A percentile compares a stretch with the other conserved stretches of the same genome.
Conservation (phyloP, 2,888 invertebrate species). For the Sisyra nigra region DNA sequence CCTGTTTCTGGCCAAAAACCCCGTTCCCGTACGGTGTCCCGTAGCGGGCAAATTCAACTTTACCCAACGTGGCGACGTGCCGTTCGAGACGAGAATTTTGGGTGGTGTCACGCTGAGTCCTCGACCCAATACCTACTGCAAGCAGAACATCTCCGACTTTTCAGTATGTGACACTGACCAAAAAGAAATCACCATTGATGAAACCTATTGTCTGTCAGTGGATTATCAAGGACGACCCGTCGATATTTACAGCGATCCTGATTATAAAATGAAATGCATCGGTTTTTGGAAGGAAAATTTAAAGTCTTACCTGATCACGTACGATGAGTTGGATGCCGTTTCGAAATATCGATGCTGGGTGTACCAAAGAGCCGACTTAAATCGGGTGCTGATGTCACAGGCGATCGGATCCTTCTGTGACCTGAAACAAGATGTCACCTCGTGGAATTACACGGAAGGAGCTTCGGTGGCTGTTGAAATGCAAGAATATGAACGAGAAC, state of each 20-base stretch:
- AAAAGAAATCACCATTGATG: conserved; percentile 86
- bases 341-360: conserved; percentile 97
- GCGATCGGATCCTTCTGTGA: conserved; percentile 87
- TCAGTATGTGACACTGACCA: conserved; percentile 92
- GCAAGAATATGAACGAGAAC: conserved; percentile 81
- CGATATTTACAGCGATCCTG: conserved; percentile 92
- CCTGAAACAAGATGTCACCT: conserved; percentile 75
- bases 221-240: conserved; percentile 89
- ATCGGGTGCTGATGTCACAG: conserved; percentile 66
- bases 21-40: conserved; percentile 84
- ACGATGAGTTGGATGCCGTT: conserved; percentile 89
- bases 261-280: conserved; percentile 93
- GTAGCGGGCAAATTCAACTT: conserved; percentile 95
- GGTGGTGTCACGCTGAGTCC: conserved; percentile 92
- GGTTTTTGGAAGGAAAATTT: conserved; percentile 97
- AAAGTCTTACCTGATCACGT: conserved; percentile 89
- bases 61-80: conserved; percentile 76
- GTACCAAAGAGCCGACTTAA: conserved; percentile 88
- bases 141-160: conserved; percentile 86
- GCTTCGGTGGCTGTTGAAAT: conserved; percentile 85
- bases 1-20: conserved; percentile 70
- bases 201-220: conserved; percentile 91
- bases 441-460: conserved; percentile 78
- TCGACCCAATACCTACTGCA: conserved; percentile 81
- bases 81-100: conserved; percentile 83